These are phyloP conservation scores for Rotaria sp. DNA, from an alignment of 2,888 invertebrate genomes.

Conservation along the genomic window DNA sequence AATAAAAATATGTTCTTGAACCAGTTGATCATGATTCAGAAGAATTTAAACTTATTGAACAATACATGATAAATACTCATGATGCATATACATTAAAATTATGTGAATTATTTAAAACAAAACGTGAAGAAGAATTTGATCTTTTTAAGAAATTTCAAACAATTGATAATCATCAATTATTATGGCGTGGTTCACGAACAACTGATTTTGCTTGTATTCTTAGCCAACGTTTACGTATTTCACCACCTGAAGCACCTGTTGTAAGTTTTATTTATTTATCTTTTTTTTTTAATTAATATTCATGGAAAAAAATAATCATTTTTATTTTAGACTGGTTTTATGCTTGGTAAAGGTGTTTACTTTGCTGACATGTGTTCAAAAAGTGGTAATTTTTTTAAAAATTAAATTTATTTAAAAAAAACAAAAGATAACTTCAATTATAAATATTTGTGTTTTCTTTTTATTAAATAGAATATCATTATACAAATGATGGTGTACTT, in stretches of 20 bases:
- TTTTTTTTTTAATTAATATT: slow-evolving; percentile 51
- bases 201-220: slow-evolving; percentile 74
- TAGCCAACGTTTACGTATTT: slow-evolving; percentile 74
- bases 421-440: not conserved
- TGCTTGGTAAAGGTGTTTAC: slow-evolving; percentile 69
- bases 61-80: slow-evolving; percentile 83
- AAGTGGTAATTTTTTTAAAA: slow-evolving; percentile 68
- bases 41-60: slow-evolving; percentile 68
- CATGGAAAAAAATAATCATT: too few species aligned
- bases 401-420: slow-evolving; percentile 41
- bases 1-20: slow-evolving; percentile 73
- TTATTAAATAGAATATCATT: slow-evolving; percentile 51
- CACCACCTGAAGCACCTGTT: slow-evolving; percentile 88
- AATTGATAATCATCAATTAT: slow-evolving; percentile 61
- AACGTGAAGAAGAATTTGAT: slow-evolving; percentile 55
- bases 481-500: slow-evolving; percentile 62
- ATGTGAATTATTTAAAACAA: slow-evolving; percentile 59
- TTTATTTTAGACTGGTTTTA: slow-evolving; percentile 51
- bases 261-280: slow-evolving; percentile 50
- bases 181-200: slow-evolving; percentile 79
- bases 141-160: slow-evolving; percentile 45
- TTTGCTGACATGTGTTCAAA: slow-evolving; percentile 80
- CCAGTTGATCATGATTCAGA: slow-evolving; percentile 60
- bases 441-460: not conserved
- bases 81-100: slow-evolving; percentile 67